phyloP scores from a whole-genome alignment of 2,888 invertebrate genomes.

The Dicyrtomina minuta region DNA sequence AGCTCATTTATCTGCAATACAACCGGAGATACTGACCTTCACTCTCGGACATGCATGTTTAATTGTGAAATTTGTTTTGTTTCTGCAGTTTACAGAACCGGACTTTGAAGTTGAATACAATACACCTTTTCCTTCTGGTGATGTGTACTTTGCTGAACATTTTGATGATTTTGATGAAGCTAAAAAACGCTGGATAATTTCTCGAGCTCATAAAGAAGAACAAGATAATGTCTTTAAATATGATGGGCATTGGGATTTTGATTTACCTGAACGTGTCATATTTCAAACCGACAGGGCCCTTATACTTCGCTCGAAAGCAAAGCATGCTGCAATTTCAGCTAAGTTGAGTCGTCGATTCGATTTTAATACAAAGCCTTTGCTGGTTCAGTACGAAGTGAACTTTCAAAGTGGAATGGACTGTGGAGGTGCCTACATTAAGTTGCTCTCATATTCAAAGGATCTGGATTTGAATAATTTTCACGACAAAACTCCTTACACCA shows the following conservation, averaged over 20 bases:
- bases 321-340: conserved; percentile 86
- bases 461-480: conserved; percentile 74
- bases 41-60: too few relatives aligned
- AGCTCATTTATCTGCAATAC: too few relatives aligned
- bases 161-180: conserved; percentile 77
- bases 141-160: conserved; percentile 77
- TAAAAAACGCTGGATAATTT: conserved; percentile 78
- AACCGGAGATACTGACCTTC: too few relatives aligned
- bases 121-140: conserved; percentile 68
- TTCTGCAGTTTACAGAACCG: conserved; percentile 52
- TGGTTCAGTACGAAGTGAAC: conserved; percentile 92
- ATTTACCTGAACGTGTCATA: conserved; percentile 73
- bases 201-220: conserved; percentile 85
- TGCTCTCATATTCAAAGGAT: conserved; percentile 73
- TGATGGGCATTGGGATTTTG: conserved; percentile 78
- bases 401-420: conserved; percentile 97
- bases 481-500: conserved; percentile 95
- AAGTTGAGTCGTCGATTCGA: conserved; percentile 75
- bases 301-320: conserved; percentile 89
- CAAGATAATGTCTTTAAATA: conserved; percentile 88
- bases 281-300: conserved; percentile 83
- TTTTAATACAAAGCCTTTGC: conserved; percentile 75
- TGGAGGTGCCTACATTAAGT: conserved; percentile 95
- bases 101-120: conserved; percentile 65
- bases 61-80: too few relatives aligned